These are phyloP conservation scores for Leucoma salicis DNA, from an alignment of 2,888 invertebrate genomes.

Conservation along the genomic window DNA sequence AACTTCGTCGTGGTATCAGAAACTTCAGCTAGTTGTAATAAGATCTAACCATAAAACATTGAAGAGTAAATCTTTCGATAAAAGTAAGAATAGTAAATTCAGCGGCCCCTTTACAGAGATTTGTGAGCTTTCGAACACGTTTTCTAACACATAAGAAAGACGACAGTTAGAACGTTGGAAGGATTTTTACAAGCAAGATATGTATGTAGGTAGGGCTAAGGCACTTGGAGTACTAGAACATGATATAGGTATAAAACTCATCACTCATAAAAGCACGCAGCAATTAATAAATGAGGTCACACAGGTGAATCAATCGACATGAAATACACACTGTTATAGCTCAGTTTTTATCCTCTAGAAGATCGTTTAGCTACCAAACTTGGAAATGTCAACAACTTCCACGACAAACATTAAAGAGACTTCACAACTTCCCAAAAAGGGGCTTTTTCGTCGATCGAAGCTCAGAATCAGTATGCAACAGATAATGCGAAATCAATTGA, in stretches of 20 bases:
- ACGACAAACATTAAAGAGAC: slow-evolving; percentile 35
- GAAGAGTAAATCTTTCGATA: too few species aligned
- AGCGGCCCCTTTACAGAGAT: too few species aligned
- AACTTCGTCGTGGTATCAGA: too few species aligned
- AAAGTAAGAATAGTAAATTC: too few species aligned
- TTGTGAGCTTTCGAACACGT: too few species aligned
- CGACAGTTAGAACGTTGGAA: too few species aligned
- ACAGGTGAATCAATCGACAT: slow-evolving; percentile 30
- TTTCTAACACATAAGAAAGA: too few species aligned
- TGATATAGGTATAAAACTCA: not conserved
- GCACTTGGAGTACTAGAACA: not conserved
- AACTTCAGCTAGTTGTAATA: too few species aligned
- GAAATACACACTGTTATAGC: slow-evolving; percentile 33
- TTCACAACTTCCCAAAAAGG: slow-evolving; percentile 42
- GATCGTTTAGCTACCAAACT: slow-evolving; percentile 43
- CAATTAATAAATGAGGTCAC: slow-evolving; percentile 17
- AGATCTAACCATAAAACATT: too few species aligned
- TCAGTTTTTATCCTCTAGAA: slow-evolving; percentile 38
- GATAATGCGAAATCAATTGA: slow-evolving; percentile 42
- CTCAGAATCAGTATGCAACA: slow-evolving; percentile 51
- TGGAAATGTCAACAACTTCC: slow-evolving; percentile 47
- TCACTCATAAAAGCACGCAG: not conserved
- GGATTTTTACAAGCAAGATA: too few species aligned
- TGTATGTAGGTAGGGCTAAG: too few species aligned
- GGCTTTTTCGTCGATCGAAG: slow-evolving; percentile 39